Percentiles rank a stretch among this genome's conserved stretches.
Evolutionary conservation across 2,797 vertebrate genomes (phyloP).

Genomic region (Delichon dasypus): DNA sequence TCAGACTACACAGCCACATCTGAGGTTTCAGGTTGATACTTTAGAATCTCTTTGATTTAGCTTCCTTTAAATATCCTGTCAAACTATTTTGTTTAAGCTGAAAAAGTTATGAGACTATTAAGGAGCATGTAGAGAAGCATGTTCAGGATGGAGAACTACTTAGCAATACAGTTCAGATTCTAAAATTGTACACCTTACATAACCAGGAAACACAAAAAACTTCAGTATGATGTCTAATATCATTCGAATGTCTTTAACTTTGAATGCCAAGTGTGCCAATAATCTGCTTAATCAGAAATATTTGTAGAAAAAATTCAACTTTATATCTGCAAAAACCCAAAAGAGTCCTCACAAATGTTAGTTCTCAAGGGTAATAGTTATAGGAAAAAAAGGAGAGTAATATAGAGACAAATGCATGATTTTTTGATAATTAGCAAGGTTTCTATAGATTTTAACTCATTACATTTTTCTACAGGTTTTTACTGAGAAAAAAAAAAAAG

Average conservation of each 20-base stretch:
- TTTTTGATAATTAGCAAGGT: neutral
- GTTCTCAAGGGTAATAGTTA: neutral
- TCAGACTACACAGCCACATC: neutral
- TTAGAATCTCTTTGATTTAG: neutral
- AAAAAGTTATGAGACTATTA: neutral
- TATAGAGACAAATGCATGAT: neutral
- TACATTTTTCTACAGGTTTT: neutral
- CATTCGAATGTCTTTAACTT: neutral
- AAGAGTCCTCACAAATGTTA: neutral
- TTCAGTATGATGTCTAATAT: neutral
- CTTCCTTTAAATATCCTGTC: neutral
- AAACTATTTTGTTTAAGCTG: neutral
- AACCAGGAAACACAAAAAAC: neutral
- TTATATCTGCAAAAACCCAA: neutral
- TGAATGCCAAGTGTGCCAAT: neutral
- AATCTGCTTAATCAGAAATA: neutral
- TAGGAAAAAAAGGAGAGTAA: neutral
- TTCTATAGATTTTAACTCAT: neutral
- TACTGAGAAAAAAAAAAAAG: fast-evolving
- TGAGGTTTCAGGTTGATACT: neutral
- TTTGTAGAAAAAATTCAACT: neutral
- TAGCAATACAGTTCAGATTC: neutral
- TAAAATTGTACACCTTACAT: neutral
- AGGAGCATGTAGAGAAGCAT: neutral
- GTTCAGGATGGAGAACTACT: neutral